A percentile compares a stretch with the other conserved stretches of the same genome.
phyloP scores from a whole-genome alignment of 2,113 vertebrate genomes.

The Emydocephalus ijimae region DNA sequence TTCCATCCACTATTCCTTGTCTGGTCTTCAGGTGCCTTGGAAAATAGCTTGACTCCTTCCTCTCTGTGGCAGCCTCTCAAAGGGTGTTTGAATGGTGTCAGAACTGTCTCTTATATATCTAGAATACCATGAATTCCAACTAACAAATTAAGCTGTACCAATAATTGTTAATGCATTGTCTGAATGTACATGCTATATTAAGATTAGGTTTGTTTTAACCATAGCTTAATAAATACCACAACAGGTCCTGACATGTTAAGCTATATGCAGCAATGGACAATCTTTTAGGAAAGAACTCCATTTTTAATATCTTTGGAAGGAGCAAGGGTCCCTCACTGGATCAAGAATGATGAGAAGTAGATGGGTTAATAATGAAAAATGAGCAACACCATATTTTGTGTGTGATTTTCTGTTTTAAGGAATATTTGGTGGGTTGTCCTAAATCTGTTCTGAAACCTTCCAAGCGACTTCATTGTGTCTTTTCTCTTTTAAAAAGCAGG shows the following conservation, averaged over 20 bases:
- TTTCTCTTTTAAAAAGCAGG: not conserved
- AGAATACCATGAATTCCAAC: not conserved
- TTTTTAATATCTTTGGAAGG: not conserved
- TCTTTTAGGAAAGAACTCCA: not conserved
- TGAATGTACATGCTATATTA: not conserved
- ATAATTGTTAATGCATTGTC: not conserved
- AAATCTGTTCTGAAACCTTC: not conserved
- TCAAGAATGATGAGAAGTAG: not conserved
- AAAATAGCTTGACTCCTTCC: too few relatives aligned
- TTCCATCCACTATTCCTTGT: too few relatives aligned
- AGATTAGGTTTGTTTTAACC: not conserved
- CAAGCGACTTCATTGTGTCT: not conserved
- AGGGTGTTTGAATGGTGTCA: not conserved
- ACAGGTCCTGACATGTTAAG: not conserved
- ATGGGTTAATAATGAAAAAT: not conserved
- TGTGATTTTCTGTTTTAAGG: not conserved
- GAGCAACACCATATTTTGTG: not conserved
- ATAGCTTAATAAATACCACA: not conserved
- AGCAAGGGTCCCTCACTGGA: not conserved
- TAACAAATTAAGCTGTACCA: not conserved
- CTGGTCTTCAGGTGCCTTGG: too few relatives aligned
- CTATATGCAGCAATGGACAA: not conserved
- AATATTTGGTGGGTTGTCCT: not conserved
- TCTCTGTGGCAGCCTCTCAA: too few relatives aligned
- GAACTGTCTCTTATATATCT: not conserved